Conservation (phyloP, 2,888 invertebrate genomes). For the Heteromyza rotundicornis region DNA sequence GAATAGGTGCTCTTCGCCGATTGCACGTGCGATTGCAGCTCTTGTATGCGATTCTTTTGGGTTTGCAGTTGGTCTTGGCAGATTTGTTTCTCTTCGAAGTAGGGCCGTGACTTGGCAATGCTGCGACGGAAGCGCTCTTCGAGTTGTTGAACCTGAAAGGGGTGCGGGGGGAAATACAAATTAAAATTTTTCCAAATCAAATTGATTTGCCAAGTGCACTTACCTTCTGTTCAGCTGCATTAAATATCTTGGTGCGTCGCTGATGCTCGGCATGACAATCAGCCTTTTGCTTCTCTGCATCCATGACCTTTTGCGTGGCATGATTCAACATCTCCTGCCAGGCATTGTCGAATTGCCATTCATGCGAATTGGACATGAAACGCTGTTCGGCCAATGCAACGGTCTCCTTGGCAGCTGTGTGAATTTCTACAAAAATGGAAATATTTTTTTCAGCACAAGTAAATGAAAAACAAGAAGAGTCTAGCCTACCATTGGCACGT, state of each 20-base stretch:
- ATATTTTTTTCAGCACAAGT: background rate
- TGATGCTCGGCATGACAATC: slow-evolving; percentile 89
- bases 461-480: background rate
- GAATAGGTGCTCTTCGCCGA: slow-evolving; percentile 80
- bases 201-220: background rate
- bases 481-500: slow-evolving; percentile 77
- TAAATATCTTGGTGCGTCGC: slow-evolving; percentile 78
- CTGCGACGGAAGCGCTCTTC: slow-evolving; percentile 83
- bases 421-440: slow-evolving; percentile 70
- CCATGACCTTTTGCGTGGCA: slow-evolving; percentile 93
- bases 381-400: slow-evolving; percentile 89
- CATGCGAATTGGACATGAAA: slow-evolving; percentile 63
- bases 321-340: slow-evolving; percentile 98
- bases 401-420: slow-evolving; percentile 92
- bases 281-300: slow-evolving; percentile 89
- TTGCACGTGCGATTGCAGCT: slow-evolving; percentile 77
- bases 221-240: slow-evolving; percentile 80
- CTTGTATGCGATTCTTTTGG: slow-evolving; percentile 83
- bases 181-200: background rate
- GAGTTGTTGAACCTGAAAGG: slow-evolving; percentile 71
- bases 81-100: slow-evolving; percentile 88
- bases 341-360: slow-evolving; percentile 86
- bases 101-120: slow-evolving; percentile 85
- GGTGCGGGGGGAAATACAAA: background rate
- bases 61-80: slow-evolving; percentile 85